Percentiles rank a stretch among this genome's conserved stretches.
Conservation (phyloP, 2,797 vertebrate species). For the Sebastes kiyomatsui region DNA sequence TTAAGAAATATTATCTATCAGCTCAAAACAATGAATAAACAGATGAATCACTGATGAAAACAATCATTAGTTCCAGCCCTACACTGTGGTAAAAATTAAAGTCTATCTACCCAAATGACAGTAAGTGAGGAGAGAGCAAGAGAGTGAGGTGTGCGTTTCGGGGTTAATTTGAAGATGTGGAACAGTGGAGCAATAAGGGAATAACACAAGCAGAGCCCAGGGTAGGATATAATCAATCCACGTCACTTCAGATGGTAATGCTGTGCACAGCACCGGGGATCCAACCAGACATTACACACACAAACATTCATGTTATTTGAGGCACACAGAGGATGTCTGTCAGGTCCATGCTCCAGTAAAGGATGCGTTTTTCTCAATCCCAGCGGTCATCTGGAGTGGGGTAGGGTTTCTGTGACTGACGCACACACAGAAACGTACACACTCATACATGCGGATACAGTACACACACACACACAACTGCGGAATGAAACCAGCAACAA, state of each 20-base stretch:
- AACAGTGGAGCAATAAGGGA: background rate
- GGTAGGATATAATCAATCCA: slow-evolving; percentile 25
- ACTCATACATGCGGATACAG: background rate
- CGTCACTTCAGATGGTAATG: slow-evolving; percentile 10
- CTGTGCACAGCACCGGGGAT: background rate
- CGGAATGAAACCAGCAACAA: background rate
- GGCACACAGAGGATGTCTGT: slow-evolving; percentile 25
- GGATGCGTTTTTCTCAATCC: background rate
- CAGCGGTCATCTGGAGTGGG: slow-evolving; percentile 10
- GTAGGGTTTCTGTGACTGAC: slow-evolving; percentile 26
- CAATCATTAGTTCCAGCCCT: no score
- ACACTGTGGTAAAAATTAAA: no score
- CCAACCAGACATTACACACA: background rate
- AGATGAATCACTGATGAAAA: background rate
- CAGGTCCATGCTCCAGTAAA: background rate
- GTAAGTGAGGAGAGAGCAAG: background rate
- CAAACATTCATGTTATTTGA: slow-evolving; percentile 6
- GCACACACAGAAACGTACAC: background rate
- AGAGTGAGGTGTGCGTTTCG: background rate
- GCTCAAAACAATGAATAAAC: background rate
- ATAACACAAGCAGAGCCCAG: background rate
- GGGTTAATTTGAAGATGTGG: slow-evolving; percentile 19
- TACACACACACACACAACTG: background rate
- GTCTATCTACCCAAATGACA: background rate
- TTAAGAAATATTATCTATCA: background rate